Conservation (phyloP, 2,888 invertebrate genomes). For the Rhagonycha fulva region DNA sequence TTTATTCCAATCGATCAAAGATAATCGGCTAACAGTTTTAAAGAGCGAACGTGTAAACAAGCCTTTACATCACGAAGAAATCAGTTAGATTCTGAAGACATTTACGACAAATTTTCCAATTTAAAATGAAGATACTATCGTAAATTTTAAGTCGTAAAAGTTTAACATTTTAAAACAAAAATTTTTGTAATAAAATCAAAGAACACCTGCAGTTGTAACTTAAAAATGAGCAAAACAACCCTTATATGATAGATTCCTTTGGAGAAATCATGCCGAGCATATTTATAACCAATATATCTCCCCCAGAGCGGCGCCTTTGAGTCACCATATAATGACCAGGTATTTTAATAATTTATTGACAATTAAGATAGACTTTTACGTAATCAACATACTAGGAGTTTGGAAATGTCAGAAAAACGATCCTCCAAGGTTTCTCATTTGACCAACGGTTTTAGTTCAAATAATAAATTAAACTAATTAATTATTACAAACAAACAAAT, state of each 20-base stretch:
- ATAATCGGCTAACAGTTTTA: not conserved
- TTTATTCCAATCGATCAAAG: not conserved
- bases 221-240: constrained; percentile 37
- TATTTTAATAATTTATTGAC: constrained; percentile 51
- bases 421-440: not conserved
- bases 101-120: constrained; percentile 7
- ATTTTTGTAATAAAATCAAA: constrained; percentile 22
- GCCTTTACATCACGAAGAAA: not conserved
- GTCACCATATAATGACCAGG: constrained; percentile 45
- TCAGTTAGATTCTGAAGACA: not conserved
- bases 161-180: constrained; percentile 11
- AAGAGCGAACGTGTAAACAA: not conserved
- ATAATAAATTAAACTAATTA: not conserved
- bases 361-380: constrained; percentile 45
- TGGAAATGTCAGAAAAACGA: constrained; percentile 13
- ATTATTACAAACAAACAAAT: not conserved
- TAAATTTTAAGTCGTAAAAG: constrained; percentile 19
- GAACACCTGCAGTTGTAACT: constrained; percentile 36
- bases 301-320: constrained; percentile 48
- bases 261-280: constrained; percentile 39
- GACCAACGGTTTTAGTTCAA: not conserved
- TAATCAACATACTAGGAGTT: constrained; percentile 31
- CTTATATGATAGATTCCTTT: constrained; percentile 26
- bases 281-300: constrained; percentile 50
- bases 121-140: constrained; percentile 7